A percentile compares a stretch with the other conserved stretches of the same genome.
phyloP scores from a whole-genome alignment of 2,888 invertebrate genomes.

The Chrysolina haemoptera region DNA sequence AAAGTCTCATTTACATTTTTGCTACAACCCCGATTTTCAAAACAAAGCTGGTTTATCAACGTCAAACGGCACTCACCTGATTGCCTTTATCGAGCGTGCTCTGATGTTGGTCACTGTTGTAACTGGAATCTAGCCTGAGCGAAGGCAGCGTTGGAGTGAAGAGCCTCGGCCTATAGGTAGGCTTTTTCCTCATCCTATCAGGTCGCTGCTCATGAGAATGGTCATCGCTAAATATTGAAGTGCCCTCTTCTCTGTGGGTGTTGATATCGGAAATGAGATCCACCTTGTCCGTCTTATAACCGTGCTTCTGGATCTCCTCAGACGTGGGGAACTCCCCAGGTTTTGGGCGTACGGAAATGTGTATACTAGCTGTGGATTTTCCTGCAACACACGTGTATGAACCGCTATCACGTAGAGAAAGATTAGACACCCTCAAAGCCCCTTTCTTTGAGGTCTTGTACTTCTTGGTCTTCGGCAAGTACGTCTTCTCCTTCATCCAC shows the following conservation, averaged over 20 bases:
- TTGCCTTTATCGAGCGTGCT: constrained; percentile 57
- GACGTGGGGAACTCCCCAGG: constrained; percentile 86
- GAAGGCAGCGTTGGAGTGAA: constrained; percentile 65
- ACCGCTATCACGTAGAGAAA: constrained; percentile 87
- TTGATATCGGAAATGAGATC: constrained; percentile 62
- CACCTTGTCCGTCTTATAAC: constrained; percentile 61
- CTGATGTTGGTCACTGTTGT: constrained; percentile 59
- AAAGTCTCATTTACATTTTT: too few relatives aligned
- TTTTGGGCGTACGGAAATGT: constrained; percentile 84
- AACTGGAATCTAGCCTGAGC: constrained; percentile 56
- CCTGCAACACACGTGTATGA: constrained; percentile 91
- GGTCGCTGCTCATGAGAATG: constrained; percentile 79
- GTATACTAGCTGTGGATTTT: constrained; percentile 84
- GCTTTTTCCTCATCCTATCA: constrained; percentile 65
- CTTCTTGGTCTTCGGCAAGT: constrained; percentile 83
- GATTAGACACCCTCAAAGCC: constrained; percentile 87
- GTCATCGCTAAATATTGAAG: constrained; percentile 72
- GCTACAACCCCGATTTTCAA: background rate
- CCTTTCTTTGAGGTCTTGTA: constrained; percentile 93
- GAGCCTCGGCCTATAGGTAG: constrained; percentile 59
- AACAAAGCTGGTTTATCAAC: background rate
- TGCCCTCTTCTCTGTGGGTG: constrained; percentile 65
- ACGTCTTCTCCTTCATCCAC: constrained; percentile 91
- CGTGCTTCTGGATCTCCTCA: constrained; percentile 77
- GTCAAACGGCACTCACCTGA: constrained; percentile 43